These are phyloP conservation scores for Pseudoatta argentina DNA, from an alignment of 1,140 invertebrate species.

Conservation along the genomic window DNA sequence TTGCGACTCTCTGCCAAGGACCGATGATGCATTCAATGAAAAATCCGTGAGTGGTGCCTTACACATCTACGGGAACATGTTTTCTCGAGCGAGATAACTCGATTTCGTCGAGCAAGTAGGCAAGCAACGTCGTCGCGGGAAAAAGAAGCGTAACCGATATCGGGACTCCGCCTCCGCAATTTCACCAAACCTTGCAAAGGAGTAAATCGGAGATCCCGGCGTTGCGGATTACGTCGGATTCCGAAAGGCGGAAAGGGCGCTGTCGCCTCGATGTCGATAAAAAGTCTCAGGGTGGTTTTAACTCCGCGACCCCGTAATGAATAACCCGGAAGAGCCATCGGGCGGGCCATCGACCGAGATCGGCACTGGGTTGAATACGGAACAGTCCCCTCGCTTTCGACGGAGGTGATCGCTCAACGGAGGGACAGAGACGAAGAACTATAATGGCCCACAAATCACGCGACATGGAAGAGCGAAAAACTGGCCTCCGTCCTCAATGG, in stretches of 20 bases:
- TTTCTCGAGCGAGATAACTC: constrained; percentile 43
- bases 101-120: constrained; percentile 32
- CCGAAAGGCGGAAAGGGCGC: background rate
- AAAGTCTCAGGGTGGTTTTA: constrained; percentile 65
- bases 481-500: constrained; percentile 13
- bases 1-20: background rate
- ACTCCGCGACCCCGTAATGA: constrained; percentile 69
- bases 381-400: constrained; percentile 31
- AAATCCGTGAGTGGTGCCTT: background rate
- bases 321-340: constrained; percentile 74
- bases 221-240: constrained; percentile 33
- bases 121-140: constrained; percentile 5
- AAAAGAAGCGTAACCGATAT: constrained; percentile 48
- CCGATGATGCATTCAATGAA: constrained; percentile 31
- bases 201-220: constrained; percentile 45
- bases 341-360: constrained; percentile 72
- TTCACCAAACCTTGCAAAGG: constrained; percentile 25
- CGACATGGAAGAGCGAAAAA: constrained; percentile 62
- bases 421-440: constrained; percentile 1
- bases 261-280: constrained; percentile 25
- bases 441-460: constrained; percentile 74
- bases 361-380: constrained; percentile 35
- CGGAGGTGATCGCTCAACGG: constrained; percentile 55
- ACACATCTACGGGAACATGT: constrained; percentile 6
- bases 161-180: constrained; percentile 19